Base-by-base conservation (phyloP, 2,113 vertebrate species). In the Microtus oregoni region DNA sequence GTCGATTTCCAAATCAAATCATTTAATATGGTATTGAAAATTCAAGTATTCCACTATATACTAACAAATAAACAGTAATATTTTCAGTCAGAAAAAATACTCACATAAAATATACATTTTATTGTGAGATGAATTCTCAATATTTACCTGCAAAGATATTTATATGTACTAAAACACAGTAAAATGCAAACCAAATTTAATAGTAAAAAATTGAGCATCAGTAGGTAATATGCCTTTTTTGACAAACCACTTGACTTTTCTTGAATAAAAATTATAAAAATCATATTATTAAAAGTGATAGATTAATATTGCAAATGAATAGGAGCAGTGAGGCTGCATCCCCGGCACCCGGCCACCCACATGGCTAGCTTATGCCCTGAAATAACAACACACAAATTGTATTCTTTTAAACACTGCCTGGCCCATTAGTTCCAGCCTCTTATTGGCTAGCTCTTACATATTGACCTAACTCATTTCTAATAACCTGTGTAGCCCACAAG, bases 21-120 rank as follows among this genome's bases (percentile, higher is more conserved):
- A 7, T 65, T 85, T 63, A 85, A 30, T 65, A 30, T 65, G 14
- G 4, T 44, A 10, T 65, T 65, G 38, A 20, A 85, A 28, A 65
- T 38, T 65, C 15, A 65, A 85, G 9, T 44, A 85, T 65, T 65
- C 58, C 30, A 61, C 24, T 85, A 30, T 41, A 38, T 41, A 2
- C 82, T 32, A 85, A 44, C 58, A 65, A 65, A 83, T 41, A 63
- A 61, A 85, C 26, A 63, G 10, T 41, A 24, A 83, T 65, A 65
- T 65, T 85, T 65, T 15, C 2, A 65, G 9, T 32, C 24, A 65
- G 58, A 96, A 52, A 92, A 76, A 95, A 92, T 91, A 79, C 90
- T 92, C 35, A 93, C 94, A 81, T 67, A 94, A 92, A 90, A 20
- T 75, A 91, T 96, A 95, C 68, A 92, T 90, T 87, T 95, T 95